Conservation (phyloP, 2,888 invertebrate species). For the Cheilosia urbana region DNA sequence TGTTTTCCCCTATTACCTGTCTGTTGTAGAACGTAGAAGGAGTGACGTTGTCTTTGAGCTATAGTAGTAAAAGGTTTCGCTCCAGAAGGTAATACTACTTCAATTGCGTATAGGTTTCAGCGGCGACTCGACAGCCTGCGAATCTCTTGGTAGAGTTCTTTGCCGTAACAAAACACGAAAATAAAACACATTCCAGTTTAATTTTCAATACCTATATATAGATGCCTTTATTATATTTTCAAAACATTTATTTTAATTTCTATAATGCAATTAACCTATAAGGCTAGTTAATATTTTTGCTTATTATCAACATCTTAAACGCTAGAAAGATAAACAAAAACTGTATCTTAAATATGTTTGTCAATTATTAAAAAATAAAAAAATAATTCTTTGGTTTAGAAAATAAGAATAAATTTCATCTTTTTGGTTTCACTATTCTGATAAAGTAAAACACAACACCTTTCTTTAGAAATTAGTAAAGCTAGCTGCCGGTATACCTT, state of each 20-base stretch:
- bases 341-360: conserved; percentile 12
- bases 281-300: conserved; percentile 10
- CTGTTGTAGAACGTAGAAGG: too few species aligned
- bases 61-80: too few species aligned
- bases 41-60: too few species aligned
- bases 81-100: too few species aligned
- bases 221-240: conserved; percentile 43
- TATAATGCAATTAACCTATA: conserved; percentile 28
- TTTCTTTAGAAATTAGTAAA: not conserved
- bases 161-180: too few species aligned
- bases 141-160: too few species aligned
- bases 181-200: too few species aligned
- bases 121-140: too few species aligned
- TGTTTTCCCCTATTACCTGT: too few species aligned
- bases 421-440: conserved; percentile 27
- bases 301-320: conserved; percentile 20
- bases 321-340: conserved; percentile 32
- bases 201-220: not conserved
- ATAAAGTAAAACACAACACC: not conserved
- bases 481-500: not conserved
- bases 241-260: conserved; percentile 33
- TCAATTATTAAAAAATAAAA: not conserved
- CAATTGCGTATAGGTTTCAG: too few species aligned
- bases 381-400: conserved; percentile 23
- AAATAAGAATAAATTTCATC: not conserved